phyloP scores from a whole-genome alignment of 2,888 invertebrate genomes.

The Caenorhabditis panamensis region DNA sequence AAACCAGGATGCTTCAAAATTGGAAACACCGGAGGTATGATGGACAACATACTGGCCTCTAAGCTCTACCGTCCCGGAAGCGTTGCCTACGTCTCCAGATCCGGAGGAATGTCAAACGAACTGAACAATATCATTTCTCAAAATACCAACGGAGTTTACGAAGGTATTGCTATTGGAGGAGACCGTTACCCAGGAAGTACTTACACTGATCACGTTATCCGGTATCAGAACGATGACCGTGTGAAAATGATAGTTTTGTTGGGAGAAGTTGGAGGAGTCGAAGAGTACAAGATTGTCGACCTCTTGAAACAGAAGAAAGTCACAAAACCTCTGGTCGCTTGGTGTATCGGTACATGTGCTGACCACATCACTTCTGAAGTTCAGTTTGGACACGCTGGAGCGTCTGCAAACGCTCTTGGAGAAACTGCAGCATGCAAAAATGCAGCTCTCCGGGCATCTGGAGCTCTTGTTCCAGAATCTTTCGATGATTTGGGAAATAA shows the following conservation, averaged over 20 bases:
- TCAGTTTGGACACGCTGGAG: conserved; percentile 99
- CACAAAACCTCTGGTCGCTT: conserved; percentile 95
- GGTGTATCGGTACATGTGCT: conserved; percentile 94
- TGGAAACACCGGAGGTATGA: conserved; percentile 97
- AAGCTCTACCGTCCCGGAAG: conserved; percentile 96
- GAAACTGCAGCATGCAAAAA: conserved; percentile 97
- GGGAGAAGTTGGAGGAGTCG: conserved; percentile 97
- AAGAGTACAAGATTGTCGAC: conserved; percentile 95
- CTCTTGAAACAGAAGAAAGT: conserved; percentile 88
- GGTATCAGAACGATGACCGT: conserved; percentile 86
- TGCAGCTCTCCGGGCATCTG: conserved; percentile 88
- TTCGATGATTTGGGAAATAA: conserved; percentile 92
- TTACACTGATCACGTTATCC: conserved; percentile 96
- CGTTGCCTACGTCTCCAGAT: conserved; percentile 97
- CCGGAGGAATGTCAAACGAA: conserved; percentile 99
- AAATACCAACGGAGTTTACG: conserved; percentile 87
- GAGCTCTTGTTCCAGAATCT: conserved; percentile 92
- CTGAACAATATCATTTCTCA: conserved; percentile 97
- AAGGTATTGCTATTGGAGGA: conserved; percentile 98
- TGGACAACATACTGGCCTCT: conserved; percentile 98
- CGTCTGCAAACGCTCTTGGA: conserved; percentile 93
- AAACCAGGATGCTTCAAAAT: conserved; percentile 99
- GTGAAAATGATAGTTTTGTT: conserved; percentile 95
- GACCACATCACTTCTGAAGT: conserved; percentile 84
- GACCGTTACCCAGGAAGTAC: conserved; percentile 97